Evolutionary conservation across 2,113 vertebrate genomes (phyloP).

Genomic region (Strix uralensis): DNA sequence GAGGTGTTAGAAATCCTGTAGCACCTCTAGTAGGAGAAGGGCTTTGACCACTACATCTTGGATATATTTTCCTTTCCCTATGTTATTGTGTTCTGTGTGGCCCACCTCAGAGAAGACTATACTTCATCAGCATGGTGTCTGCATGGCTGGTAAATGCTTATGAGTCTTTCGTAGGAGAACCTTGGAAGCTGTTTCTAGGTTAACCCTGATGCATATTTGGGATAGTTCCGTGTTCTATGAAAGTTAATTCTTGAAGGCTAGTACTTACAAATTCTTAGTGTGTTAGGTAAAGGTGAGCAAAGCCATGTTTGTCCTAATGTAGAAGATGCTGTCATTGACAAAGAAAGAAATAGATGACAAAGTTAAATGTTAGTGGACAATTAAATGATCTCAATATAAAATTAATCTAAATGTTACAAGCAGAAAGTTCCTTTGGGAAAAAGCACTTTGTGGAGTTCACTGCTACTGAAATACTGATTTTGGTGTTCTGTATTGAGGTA

Average conservation of each 20-base stretch:
- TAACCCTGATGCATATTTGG: background rate
- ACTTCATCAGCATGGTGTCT: background rate
- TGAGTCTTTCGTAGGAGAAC: background rate
- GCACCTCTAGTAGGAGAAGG: background rate
- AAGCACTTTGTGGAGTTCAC: background rate
- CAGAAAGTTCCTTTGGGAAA: background rate
- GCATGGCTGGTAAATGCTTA: background rate
- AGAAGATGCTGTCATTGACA: background rate
- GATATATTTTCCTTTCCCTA: background rate
- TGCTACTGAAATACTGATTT: background rate
- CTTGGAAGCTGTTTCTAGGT: background rate
- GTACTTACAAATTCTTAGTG: background rate
- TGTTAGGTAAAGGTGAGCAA: background rate
- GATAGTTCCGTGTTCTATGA: background rate
- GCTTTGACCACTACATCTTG: background rate
- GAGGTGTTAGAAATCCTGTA: background rate
- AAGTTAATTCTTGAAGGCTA: background rate
- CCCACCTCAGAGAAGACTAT: background rate
- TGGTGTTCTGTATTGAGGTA: background rate
- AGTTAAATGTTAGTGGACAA: background rate
- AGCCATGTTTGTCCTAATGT: background rate
- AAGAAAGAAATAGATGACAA: background rate
- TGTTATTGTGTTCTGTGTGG: accelerated
- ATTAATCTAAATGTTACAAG: background rate
- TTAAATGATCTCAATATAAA: background rate